These are phyloP conservation scores for Zoanthus sansibaricus DNA, from an alignment of 92 coral and sea anemone genomes.

Conservation along the genomic window DNA sequence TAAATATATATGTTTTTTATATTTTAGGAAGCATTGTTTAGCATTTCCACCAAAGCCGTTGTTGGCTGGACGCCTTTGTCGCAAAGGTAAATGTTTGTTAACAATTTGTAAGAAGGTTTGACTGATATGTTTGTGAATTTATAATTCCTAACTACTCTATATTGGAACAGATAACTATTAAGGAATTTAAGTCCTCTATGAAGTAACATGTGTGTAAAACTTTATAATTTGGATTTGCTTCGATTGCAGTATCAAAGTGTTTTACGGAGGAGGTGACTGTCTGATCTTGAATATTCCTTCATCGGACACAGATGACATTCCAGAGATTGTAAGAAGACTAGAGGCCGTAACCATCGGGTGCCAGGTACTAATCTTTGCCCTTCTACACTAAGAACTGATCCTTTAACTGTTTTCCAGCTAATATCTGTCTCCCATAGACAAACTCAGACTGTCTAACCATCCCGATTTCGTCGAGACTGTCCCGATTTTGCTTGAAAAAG, in stretches of 20 bases:
- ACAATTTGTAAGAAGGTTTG: background rate
- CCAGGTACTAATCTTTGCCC: slow-evolving; percentile 71
- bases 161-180: background rate
- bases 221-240: background rate
- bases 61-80: slow-evolving; percentile 98
- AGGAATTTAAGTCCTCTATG: background rate
- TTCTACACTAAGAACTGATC: background rate
- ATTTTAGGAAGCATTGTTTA: slow-evolving; percentile 87
- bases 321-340: slow-evolving; percentile 92
- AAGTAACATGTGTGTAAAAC: background rate
- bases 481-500: too few relatives aligned
- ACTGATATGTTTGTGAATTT: too few relatives aligned
- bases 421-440: too few relatives aligned
- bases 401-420: background rate
- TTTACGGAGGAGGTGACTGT: slow-evolving; percentile 97
- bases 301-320: slow-evolving; percentile 91
- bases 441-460: too few relatives aligned
- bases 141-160: too few relatives aligned
- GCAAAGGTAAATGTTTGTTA: slow-evolving; percentile 69
- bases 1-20: background rate
- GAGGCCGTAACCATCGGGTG: slow-evolving; percentile 97
- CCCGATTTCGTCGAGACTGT: too few relatives aligned
- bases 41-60: slow-evolving; percentile 93
- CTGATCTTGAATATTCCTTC: slow-evolving; percentile 89
- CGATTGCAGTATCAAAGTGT: slow-evolving; percentile 86